Conservation (phyloP, 2,888 invertebrate species). For the Carabus problematicus region DNA sequence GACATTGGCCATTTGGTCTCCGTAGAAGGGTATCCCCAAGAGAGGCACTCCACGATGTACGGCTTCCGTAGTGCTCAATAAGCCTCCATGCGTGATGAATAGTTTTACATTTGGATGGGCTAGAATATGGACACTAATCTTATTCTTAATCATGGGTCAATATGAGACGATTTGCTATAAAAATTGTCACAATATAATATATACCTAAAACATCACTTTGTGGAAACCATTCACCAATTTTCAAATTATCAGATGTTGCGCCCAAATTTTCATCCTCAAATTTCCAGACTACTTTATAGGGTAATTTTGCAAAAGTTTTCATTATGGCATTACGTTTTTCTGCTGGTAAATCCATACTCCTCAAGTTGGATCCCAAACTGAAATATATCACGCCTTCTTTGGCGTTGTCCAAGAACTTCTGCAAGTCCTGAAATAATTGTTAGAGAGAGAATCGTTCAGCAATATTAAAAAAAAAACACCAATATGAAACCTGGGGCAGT, state of each 20-base stretch:
- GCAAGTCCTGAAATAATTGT: constrained; percentile 45
- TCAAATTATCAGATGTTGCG: constrained; percentile 22
- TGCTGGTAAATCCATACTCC: constrained; percentile 49
- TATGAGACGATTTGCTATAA: neutral
- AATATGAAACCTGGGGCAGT: constrained; percentile 43
- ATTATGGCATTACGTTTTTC: constrained; percentile 49
- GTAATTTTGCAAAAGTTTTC: constrained; percentile 32
- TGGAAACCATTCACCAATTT: constrained; percentile 30
- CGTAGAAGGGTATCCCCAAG: constrained; percentile 36
- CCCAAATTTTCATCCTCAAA: constrained; percentile 29
- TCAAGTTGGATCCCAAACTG: constrained; percentile 55
- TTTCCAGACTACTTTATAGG: constrained; percentile 30
- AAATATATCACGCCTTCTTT: constrained; percentile 54
- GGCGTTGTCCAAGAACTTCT: constrained; percentile 51
- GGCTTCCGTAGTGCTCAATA: constrained; percentile 37
- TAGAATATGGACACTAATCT: no score
- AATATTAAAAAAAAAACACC: no score
- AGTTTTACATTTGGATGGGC: constrained; percentile 43
- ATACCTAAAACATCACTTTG: constrained; percentile 31
- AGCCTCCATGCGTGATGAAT: constrained; percentile 42
- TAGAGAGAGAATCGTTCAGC: no score
- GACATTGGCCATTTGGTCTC: constrained; percentile 39
- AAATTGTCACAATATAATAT: neutral
- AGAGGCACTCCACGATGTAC: constrained; percentile 41
- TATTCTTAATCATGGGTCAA: neutral